Conservation (phyloP, 1,140 invertebrate species). For the Drosophila subobscura region DNA sequence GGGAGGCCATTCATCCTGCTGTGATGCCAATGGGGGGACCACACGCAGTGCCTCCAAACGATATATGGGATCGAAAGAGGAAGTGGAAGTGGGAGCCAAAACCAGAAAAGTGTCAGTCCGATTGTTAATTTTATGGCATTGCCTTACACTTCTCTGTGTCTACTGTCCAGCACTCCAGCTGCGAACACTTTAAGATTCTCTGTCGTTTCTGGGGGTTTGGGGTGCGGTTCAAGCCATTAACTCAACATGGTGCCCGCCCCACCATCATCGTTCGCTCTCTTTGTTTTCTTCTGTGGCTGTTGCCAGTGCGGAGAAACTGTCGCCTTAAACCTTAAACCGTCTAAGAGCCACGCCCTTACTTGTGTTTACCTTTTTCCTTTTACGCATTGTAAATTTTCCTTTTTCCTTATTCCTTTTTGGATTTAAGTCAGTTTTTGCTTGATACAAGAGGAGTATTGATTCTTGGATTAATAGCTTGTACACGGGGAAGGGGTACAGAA, state of each 20-base stretch:
- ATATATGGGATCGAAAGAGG: neutral
- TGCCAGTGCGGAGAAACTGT: conserved; percentile 34
- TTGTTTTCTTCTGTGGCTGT: conserved; percentile 11
- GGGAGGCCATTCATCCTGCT: conserved; percentile 29
- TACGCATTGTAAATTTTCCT: conserved; percentile 3
- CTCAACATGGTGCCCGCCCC: conserved; percentile 40
- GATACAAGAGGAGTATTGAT: too few species aligned
- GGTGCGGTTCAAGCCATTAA: conserved; percentile 51
- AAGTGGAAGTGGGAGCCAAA: neutral
- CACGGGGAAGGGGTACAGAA: too few species aligned
- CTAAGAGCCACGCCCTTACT: conserved; percentile 9
- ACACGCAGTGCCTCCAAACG: conserved; percentile 34
- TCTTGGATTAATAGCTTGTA: too few species aligned
- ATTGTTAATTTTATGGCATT: conserved; percentile 74
- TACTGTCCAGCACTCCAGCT: conserved; percentile 42
- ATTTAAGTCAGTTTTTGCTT: conserved; percentile 39
- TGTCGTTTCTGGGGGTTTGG: conserved; percentile 11
- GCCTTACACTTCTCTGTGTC: conserved; percentile 51
- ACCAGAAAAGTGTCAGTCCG: conserved; percentile 51
- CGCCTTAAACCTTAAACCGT: conserved; percentile 28
- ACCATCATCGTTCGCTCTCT: neutral
- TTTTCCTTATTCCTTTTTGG: conserved; percentile 19
- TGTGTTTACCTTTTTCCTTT: conserved; percentile 17
- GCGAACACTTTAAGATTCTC: conserved; percentile 54
- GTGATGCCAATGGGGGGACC: conserved; percentile 22